Percentiles rank a stretch among this genome's conserved stretches.
Conservation (phyloP, 2,797 vertebrate genomes). For the Tinamus major region DNA sequence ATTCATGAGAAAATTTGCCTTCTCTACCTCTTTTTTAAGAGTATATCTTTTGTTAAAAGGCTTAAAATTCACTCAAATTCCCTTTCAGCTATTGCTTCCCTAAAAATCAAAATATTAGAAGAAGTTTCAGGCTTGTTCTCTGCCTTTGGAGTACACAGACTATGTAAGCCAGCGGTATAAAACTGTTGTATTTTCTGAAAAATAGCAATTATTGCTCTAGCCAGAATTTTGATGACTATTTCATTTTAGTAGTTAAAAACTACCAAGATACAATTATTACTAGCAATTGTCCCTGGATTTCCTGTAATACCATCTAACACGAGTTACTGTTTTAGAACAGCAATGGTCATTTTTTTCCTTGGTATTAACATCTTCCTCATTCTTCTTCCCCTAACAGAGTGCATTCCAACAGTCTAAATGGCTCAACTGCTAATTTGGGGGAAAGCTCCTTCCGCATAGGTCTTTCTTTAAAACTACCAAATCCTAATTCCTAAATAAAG, state of each 20-base stretch:
- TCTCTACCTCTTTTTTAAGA: not conserved
- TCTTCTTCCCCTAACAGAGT: constrained; percentile 57
- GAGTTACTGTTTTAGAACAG: not conserved
- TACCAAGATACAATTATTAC: not conserved
- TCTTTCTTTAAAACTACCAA: constrained; percentile 54
- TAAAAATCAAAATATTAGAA: not conserved
- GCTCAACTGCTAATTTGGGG: constrained; percentile 40
- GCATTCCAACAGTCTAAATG: constrained; percentile 59
- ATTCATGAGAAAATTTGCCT: not conserved
- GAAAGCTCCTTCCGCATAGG: constrained; percentile 59
- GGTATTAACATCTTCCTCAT: constrained; percentile 29
- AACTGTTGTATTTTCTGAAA: not conserved
- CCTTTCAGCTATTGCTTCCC: not conserved
- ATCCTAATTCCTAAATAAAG: constrained; percentile 40
- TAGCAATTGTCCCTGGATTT: not conserved
- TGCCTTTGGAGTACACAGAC: not conserved
- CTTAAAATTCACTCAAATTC: not conserved
- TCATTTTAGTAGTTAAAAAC: not conserved
- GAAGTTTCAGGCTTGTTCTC: not conserved
- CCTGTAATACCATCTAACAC: not conserved
- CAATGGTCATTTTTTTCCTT: constrained; percentile 21
- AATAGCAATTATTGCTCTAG: not conserved
- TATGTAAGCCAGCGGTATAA: not conserved
- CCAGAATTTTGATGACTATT: not conserved
- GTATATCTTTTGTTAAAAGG: not conserved